Evolutionary conservation across 1,140 invertebrate genomes (phyloP).

Genomic region (Archegozetes longisetosus): DNA sequence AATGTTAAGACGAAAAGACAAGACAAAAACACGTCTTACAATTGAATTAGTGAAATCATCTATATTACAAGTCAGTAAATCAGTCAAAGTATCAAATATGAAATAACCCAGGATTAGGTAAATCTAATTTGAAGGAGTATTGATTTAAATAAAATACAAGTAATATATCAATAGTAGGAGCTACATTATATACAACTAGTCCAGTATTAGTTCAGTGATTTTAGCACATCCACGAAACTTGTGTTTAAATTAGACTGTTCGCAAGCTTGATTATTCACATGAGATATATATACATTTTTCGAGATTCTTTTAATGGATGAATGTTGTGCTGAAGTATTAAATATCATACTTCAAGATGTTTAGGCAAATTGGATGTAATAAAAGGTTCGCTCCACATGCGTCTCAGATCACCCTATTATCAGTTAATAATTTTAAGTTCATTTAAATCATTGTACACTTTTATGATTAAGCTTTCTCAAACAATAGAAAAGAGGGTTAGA

Average conservation of each 20-base stretch:
- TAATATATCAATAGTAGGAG: neutral
- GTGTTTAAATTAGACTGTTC: neutral
- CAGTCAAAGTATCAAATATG: neutral
- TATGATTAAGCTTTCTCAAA: too few relatives aligned
- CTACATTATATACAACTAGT: neutral
- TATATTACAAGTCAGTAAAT: neutral
- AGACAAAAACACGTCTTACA: neutral
- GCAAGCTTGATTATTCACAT: neutral
- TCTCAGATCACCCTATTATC: slow-evolving; percentile 69
- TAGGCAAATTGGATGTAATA: slow-evolving; percentile 55
- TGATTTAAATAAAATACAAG: neutral
- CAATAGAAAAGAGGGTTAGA: too few relatives aligned
- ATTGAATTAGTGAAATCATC: neutral
- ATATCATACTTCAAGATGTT: slow-evolving; percentile 52
- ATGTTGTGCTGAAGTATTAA: neutral
- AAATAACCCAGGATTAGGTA: neutral
- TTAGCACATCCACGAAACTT: neutral
- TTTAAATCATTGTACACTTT: neutral
- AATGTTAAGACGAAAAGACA: too few relatives aligned
- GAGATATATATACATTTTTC: neutral
- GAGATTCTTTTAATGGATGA: neutral
- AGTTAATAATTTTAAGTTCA: slow-evolving; percentile 10
- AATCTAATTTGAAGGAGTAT: neutral
- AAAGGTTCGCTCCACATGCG: slow-evolving; percentile 97
- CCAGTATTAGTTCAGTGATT: neutral